Evolutionary conservation across 1,140 invertebrate genomes (phyloP), one percentile per base, ranked within the genome.

Genomic region (Hyles vespertilio): DNA sequence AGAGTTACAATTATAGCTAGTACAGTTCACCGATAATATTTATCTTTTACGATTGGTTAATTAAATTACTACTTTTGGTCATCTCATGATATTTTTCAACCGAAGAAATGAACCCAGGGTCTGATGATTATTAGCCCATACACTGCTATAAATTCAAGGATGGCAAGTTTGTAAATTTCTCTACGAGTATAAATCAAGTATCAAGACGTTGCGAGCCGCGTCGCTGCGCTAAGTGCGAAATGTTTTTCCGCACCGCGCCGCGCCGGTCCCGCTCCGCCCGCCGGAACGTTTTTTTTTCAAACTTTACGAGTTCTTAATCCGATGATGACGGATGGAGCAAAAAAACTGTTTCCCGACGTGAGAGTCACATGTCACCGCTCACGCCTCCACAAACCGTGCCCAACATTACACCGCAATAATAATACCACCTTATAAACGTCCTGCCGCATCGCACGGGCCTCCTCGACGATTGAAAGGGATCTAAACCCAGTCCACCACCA

Each of bases 221-320:
- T 32, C 47, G 32, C 11, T 10, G 44, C 51, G 49, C 51, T 66
- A 61, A 67, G 65, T 67, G 65, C 65, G 65, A 67, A 67, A 61
- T 54, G 56, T 58, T 59, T 43, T 5, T 2, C 36, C 36, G 10
- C 3, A 12, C 34, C 11, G 36, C 52, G 40, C 5, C 5, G 22
- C 22, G 22, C 22, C 22, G 22, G 22, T 22, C 22, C 34, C 11
- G 36, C 52, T n/a, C 5, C 5, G 8, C n/a, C 36, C 47, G n/a
- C 8, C 47, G 8, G 12, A 8, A 32, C 61, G 44, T 58, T 63
- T 63, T 63, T 63, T 63, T 55, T 58, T 51, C 34, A 34, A 46
- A 44, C 8, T 54, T 56, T 34, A 61, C 61, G 43, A 58, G 45
- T 54, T 47, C 56, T 55, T 63, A 63, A 63, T 63, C 61, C 61